These are phyloP conservation scores for Struthio camelus DNA, from an alignment of 2,113 vertebrate species.

Conservation along the genomic window DNA sequence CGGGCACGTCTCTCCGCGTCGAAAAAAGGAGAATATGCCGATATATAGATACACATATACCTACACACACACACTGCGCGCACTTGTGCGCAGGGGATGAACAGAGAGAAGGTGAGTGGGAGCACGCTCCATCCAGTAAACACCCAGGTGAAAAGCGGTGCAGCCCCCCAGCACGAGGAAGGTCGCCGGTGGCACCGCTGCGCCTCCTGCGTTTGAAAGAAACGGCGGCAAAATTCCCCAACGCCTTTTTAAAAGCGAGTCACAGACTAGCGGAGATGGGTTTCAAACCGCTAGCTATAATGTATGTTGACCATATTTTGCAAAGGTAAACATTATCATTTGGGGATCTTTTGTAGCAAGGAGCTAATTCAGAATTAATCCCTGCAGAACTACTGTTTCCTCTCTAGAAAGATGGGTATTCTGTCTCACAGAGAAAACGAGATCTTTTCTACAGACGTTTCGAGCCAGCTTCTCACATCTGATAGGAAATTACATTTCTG, in stretches of 20 bases:
- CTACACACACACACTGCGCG: accelerated
- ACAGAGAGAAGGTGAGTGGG: neutral
- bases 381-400: neutral
- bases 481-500: neutral
- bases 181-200: neutral
- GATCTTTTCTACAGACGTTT: neutral
- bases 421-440: neutral
- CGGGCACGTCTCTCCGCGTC: neutral
- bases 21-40: neutral
- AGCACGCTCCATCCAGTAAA: neutral
- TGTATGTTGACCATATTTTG: neutral
- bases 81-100: neutral
- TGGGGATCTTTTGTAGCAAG: neutral
- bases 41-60: neutral
- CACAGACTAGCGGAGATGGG: neutral
- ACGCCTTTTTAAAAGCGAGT: neutral
- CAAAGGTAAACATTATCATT: neutral
- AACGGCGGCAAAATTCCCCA: neutral
- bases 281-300: neutral
- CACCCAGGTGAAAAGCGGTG: neutral
- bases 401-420: neutral
- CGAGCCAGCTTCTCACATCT: neutral
- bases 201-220: neutral
- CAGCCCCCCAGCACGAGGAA: neutral
- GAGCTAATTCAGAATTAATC: neutral